Base-by-base conservation (phyloP, 2,888 invertebrate genomes). In the Drosophila suboccidentalis region DNA sequence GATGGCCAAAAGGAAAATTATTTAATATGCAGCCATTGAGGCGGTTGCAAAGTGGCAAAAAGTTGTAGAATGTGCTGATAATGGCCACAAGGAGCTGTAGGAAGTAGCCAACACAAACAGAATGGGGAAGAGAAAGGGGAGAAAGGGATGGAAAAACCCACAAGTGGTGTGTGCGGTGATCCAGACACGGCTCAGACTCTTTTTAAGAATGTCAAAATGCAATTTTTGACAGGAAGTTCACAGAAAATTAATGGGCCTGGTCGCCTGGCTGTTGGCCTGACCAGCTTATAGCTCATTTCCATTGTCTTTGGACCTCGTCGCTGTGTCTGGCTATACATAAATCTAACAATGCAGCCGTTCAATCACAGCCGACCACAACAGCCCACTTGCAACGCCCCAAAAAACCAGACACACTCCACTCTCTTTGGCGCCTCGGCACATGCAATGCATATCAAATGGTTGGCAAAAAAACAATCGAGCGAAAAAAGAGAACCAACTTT, bases 1-100 rank as follows among this genome's bases (percentile, higher is more conserved):
- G 65, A 64, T 76, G 68, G 71, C 75, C 76, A 71, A 77, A 77
- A 78, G 87, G 70, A 78, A 75, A 86, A 86, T 86, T 76, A 78
- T 90, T 90, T 87, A 89, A 89, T 89, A 88, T 90, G 82, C 90
- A 80, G 61, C 43, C 65, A 65, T 46, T 51, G 76, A 76, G 78
- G 71, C 80, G 49, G 19, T 26, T 49, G 59, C 63, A 64, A 89
- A 84, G 85, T 84, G 88, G 78, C 75, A 83, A 67, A 77, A 83
- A 89, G 75, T 85, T 85, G 67, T 22, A 39, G 47, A 55, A 53
- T 73, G 43, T 67, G 62, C 67, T 54, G 73, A 72, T 71, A 58
- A 71, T 75, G 55, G 64, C 60, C 64, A 22, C 19, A 66, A 60
- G 59, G 26, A 41, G 43, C 46, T 9, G 41, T 47, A 65, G 60